Base-by-base conservation (phyloP, 2,113 vertebrate genomes). In the Coryphaenoides rupestris region DNA sequence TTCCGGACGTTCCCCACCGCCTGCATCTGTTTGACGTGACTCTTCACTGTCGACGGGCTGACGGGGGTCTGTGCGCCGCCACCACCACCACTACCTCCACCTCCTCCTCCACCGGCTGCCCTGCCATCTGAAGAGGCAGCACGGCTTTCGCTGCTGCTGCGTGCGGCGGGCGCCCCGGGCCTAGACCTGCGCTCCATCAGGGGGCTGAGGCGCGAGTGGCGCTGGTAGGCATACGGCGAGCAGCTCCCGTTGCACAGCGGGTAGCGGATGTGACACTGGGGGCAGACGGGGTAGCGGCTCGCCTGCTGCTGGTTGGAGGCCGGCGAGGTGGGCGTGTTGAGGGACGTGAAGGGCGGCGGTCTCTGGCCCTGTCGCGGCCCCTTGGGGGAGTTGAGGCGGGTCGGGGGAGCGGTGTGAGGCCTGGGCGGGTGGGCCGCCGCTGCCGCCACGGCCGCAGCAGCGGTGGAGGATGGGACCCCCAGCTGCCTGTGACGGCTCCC, bases 241-340 rank as follows among this genome's bases (percentile, higher is more conserved):
- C 91, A 92, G 81, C 80, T 86, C 24, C 91, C 90, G 0, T 87
- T 92, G 69, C 90, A 92, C 68, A 91, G 23, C 0, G 90, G 90
- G 66, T 89, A 91, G 63, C 87, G 91, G 47, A 88, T 81, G 61
- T 89, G 85, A 78, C 91, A 91, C 50, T 89, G 85, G 15, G 89
- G 84, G 62, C 90, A 91, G 4, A 87, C 80, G 4, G 81, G 84
- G 3, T 80, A 70, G 19, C 80, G 84, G 52, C 85, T 73, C 33
- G 74, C 73, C 68, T 83, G 86, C 53, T 75, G 82, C 63, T 72
- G 89, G 66, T 55, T 63, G 58, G 73, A 75, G 26, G 82, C 84
- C 61, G 78, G 83, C 6, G 70, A 89, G 1, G 71, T 86, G n/a
- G 77, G 89, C 81, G 88, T 89, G 69, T 79, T 89, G 15, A 87